Conservation (phyloP, 2,113 vertebrate genomes). For the Platycercus adscitus region DNA sequence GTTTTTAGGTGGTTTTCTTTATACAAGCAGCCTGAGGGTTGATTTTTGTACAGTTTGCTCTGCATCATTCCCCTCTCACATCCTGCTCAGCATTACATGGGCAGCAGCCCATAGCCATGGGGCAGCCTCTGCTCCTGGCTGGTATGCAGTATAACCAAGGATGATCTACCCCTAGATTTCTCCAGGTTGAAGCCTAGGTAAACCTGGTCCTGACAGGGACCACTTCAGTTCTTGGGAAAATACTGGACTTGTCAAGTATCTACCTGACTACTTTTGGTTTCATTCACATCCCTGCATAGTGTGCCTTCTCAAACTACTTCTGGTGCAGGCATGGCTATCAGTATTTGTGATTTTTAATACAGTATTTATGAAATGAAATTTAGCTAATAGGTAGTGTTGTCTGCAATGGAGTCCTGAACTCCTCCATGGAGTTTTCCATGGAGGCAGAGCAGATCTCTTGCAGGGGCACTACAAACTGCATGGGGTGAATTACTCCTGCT, state of each 20-base stretch:
- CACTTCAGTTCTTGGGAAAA: neutral
- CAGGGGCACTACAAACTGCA: neutral
- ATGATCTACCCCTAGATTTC: fast-evolving
- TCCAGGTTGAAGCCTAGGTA: neutral
- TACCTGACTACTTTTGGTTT: fast-evolving
- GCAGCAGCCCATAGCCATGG: neutral
- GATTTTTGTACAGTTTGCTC: neutral
- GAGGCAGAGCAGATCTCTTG: neutral
- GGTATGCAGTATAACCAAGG: fast-evolving
- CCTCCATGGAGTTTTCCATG: neutral
- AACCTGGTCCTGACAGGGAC: neutral
- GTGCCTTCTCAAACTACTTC: neutral
- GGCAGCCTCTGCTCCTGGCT: neutral
- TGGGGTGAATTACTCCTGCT: neutral
- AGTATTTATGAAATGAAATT: neutral
- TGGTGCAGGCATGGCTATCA: neutral
- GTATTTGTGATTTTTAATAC: fast-evolving
- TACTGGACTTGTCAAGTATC: fast-evolving
- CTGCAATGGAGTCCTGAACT: neutral
- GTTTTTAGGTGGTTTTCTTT: neutral
- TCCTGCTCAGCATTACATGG: fast-evolving
- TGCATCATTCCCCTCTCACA: neutral
- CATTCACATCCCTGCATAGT: fast-evolving
- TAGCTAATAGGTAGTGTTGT: neutral
- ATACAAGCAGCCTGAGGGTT: neutral